Evolutionary conservation across 2,797 vertebrate genomes (phyloP).

Genomic region (Todus mexicanus): DNA sequence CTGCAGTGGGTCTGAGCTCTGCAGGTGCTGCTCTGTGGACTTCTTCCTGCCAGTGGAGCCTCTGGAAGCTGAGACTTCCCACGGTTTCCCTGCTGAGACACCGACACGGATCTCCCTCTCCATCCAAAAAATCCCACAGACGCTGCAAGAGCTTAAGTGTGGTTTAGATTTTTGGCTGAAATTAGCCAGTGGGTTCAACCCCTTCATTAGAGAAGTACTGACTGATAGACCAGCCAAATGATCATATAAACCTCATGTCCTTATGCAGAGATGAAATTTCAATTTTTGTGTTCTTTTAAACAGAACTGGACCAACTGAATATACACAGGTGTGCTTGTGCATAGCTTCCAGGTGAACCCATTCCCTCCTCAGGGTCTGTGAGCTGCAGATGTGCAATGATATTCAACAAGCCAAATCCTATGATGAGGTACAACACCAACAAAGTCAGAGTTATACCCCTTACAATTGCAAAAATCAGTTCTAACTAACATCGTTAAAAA

Average conservation of each 20-base stretch:
- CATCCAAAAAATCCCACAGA: not conserved
- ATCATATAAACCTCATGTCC: not conserved
- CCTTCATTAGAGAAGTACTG: not conserved
- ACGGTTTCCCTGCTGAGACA: not conserved
- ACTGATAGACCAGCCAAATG: not conserved
- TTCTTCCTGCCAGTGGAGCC: not conserved
- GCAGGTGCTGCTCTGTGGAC: rapidly evolving
- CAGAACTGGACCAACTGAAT: not conserved
- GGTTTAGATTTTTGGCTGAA: not conserved
- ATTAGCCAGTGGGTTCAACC: not conserved
- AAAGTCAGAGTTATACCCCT: not conserved
- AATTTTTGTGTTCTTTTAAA: not conserved
- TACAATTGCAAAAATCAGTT: not conserved
- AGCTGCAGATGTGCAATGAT: not conserved
- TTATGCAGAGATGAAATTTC: not conserved
- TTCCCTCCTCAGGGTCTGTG: not conserved
- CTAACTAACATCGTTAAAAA: not conserved
- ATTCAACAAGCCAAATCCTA: not conserved
- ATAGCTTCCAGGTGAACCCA: not conserved
- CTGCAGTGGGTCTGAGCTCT: not conserved
- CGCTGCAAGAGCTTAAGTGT: not conserved
- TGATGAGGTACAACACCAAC: not conserved
- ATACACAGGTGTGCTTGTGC: not conserved
- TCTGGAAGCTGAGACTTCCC: not conserved
- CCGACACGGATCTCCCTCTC: not conserved